Evolutionary conservation across 2,797 vertebrate genomes (phyloP).

Genomic region (Pristis pectinata): DNA sequence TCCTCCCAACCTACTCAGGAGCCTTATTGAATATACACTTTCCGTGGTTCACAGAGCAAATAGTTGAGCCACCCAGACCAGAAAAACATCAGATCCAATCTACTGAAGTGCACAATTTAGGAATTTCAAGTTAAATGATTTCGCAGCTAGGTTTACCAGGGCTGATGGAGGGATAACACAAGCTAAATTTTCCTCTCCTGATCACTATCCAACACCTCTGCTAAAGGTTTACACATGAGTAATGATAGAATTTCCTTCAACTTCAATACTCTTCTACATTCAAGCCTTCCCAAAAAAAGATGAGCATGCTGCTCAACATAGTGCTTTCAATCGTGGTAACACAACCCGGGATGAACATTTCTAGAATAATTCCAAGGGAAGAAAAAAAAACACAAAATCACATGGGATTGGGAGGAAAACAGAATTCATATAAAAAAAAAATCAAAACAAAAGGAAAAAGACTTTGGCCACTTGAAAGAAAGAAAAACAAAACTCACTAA

Average conservation of each 20-base stretch:
- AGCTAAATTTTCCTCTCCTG: neutral
- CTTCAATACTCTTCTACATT: neutral
- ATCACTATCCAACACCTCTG: neutral
- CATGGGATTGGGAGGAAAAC: neutral
- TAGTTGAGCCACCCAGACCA: neutral
- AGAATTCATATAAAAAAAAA: neutral
- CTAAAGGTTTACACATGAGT: neutral
- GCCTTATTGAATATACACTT: neutral
- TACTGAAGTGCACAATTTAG: neutral
- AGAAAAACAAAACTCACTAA: neutral
- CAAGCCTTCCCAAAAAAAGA: neutral
- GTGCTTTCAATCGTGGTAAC: neutral
- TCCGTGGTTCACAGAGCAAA: neutral
- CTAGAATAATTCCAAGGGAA: neutral
- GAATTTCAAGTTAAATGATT: neutral
- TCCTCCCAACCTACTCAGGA: neutral
- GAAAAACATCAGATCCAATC: neutral
- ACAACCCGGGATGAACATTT: neutral
- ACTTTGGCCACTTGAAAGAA: neutral
- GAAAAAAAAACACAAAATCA: conserved; percentile 8
- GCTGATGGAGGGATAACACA: neutral
- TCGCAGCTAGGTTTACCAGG: neutral
- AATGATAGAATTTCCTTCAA: neutral
- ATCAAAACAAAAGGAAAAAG: neutral
- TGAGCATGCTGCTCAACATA: neutral